Conservation (phyloP, 2,797 vertebrate genomes). For the Momotus momota region DNA sequence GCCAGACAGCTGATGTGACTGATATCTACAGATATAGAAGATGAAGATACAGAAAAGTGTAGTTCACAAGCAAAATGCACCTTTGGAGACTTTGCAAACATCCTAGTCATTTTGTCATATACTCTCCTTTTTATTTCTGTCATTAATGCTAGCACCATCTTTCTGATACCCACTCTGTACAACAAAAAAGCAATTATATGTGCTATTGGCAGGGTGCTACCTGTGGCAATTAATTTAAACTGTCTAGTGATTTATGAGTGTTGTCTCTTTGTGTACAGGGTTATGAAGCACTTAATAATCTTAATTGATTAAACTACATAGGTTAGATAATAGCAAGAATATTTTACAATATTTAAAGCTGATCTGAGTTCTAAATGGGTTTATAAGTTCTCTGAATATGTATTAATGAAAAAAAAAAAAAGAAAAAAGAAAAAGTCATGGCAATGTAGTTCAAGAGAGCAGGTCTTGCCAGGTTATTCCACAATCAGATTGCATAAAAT, state of each 20-base stretch:
- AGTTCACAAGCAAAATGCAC: neutral
- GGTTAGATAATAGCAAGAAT: neutral
- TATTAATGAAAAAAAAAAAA: neutral
- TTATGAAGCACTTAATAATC: slow-evolving; percentile 14
- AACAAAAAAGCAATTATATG: neutral
- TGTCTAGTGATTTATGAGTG: slow-evolving; percentile 31
- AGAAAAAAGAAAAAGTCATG: neutral
- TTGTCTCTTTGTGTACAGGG: neutral
- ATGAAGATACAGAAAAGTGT: neutral
- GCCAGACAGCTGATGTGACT: neutral
- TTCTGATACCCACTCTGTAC: neutral
- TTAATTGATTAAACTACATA: slow-evolving; percentile 7
- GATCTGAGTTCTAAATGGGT: neutral
- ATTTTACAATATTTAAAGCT: neutral
- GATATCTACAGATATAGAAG: neutral
- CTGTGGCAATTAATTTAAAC: slow-evolving; percentile 21
- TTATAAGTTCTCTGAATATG: neutral
- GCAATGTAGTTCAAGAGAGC: neutral
- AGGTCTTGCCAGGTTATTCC: neutral
- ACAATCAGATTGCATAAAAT: neutral
- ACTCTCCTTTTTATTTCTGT: neutral
- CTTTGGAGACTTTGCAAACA: neutral
- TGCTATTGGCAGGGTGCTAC: neutral
- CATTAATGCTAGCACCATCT: neutral
- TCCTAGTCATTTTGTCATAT: neutral